A percentile compares a stretch with the other conserved stretches of the same genome.
Conservation (phyloP, 2,888 invertebrate species). For the Stenurella melanura region DNA sequence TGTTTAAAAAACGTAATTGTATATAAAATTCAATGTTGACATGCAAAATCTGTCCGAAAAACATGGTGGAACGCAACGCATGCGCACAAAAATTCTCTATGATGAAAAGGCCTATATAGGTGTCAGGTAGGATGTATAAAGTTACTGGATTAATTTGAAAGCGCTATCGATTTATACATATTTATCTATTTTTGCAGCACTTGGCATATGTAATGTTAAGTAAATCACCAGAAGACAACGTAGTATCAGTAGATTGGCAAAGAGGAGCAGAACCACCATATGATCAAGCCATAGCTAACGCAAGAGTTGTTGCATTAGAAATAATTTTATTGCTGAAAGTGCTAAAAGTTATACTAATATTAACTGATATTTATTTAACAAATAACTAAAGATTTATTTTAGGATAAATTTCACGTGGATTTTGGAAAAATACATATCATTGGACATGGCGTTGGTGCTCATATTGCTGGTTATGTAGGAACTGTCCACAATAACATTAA, state of each 20-base stretch:
- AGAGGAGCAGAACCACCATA: slow-evolving; percentile 75
- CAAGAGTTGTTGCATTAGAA: slow-evolving; percentile 76
- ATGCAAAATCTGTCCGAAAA: too few relatives aligned
- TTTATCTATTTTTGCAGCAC: slow-evolving; percentile 52
- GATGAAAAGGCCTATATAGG: too few relatives aligned
- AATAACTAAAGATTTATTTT: slow-evolving; percentile 40
- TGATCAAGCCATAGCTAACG: slow-evolving; percentile 77
- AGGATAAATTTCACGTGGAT: slow-evolving; percentile 46
- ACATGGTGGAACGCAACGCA: too few relatives aligned
- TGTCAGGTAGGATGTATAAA: too few relatives aligned
- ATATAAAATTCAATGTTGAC: too few relatives aligned
- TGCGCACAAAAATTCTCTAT: too few relatives aligned
- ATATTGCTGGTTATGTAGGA: slow-evolving; percentile 75
- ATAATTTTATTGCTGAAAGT: slow-evolving; percentile 71
- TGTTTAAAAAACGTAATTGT: too few relatives aligned
- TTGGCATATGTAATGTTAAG: slow-evolving; percentile 54
- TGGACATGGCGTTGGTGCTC: slow-evolving; percentile 75
- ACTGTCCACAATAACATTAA: slow-evolving; percentile 64
- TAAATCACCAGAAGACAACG: slow-evolving; percentile 63
- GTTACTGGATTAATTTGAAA: too few relatives aligned
- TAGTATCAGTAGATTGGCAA: slow-evolving; percentile 76
- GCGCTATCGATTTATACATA: too few relatives aligned
- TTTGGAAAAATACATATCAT: slow-evolving; percentile 72
- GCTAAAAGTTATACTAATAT: slow-evolving; percentile 66
- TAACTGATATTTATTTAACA: slow-evolving; percentile 31